Percentiles rank a stretch among this genome's conserved stretches.
phyloP scores from a whole-genome alignment of 2,888 invertebrate species.

The Archips xylosteana region DNA sequence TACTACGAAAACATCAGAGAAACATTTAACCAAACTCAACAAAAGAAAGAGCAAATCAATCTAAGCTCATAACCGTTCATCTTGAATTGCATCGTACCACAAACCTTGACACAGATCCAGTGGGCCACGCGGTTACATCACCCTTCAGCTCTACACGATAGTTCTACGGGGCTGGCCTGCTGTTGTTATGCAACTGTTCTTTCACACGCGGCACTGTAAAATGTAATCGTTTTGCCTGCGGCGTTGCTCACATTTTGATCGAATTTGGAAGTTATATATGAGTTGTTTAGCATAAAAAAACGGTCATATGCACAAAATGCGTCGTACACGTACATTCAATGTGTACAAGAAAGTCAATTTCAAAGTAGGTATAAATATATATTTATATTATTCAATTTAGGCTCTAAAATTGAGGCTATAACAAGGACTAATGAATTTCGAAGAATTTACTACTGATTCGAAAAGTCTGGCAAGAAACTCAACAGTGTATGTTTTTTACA shows the following conservation, averaged over 20 bases:
- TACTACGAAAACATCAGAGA: too few relatives aligned
- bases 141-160: background rate
- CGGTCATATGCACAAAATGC: too few relatives aligned
- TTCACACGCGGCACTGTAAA: background rate
- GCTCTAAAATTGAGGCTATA: too few relatives aligned
- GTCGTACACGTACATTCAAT: too few relatives aligned
- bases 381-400: too few relatives aligned
- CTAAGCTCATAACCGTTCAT: slow-evolving; percentile 20
- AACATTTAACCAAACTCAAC: background rate
- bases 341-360: too few relatives aligned
- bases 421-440: too few relatives aligned
- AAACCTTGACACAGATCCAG: slow-evolving; percentile 19
- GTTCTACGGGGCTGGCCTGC: slow-evolving; percentile 7
- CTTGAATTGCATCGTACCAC: slow-evolving; percentile 3
- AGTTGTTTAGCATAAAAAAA: too few relatives aligned
- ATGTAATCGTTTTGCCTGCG: background rate
- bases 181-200: slow-evolving; percentile 21
- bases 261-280: background rate
- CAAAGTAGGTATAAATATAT: too few relatives aligned
- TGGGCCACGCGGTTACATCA: slow-evolving; percentile 30
- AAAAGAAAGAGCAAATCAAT: slow-evolving; percentile 4
- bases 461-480: too few relatives aligned
- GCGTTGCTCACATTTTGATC: background rate
- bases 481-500: too few relatives aligned
- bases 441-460: too few relatives aligned